A percentile compares a stretch with the other conserved stretches of the same genome.
Conservation (phyloP, 2,797 vertebrate genomes). For the Crocodylus rhombifer region DNA sequence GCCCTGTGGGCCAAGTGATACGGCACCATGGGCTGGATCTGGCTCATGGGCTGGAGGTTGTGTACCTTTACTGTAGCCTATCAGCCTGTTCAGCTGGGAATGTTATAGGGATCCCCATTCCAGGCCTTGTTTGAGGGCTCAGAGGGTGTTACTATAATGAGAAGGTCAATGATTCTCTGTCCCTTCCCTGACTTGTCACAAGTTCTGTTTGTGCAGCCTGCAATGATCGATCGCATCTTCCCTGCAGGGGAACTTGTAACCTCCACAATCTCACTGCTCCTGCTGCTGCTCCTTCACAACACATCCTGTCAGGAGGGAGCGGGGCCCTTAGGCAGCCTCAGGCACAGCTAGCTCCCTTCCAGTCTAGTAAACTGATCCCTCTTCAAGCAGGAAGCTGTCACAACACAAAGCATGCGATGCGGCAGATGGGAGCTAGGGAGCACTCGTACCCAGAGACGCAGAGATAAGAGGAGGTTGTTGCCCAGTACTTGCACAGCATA, state of each 20-base stretch:
- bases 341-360: slow-evolving; percentile 62
- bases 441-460: background rate
- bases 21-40: too few species aligned
- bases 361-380: slow-evolving; percentile 63
- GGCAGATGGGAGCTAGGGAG: slow-evolving; percentile 55
- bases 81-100: background rate
- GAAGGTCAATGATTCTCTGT: slow-evolving; percentile 31
- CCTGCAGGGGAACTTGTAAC: background rate
- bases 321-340: slow-evolving; percentile 19
- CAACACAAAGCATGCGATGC: slow-evolving; percentile 59
- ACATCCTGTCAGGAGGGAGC: slow-evolving; percentile 18
- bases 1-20: too few species aligned
- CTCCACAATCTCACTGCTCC: background rate
- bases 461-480: accelerated
- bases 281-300: background rate
- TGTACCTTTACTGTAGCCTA: background rate
- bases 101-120: background rate
- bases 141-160: background rate
- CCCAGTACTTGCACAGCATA: accelerated
- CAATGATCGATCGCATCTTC: background rate
- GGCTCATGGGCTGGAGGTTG: too few species aligned
- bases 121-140: slow-evolving; percentile 18
- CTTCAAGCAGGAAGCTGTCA: slow-evolving; percentile 69
- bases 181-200: slow-evolving; percentile 34
- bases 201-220: background rate